These are phyloP conservation scores for Sinonovacula constricta DNA, from an alignment of 1,140 invertebrate species.

Conservation along the genomic window DNA sequence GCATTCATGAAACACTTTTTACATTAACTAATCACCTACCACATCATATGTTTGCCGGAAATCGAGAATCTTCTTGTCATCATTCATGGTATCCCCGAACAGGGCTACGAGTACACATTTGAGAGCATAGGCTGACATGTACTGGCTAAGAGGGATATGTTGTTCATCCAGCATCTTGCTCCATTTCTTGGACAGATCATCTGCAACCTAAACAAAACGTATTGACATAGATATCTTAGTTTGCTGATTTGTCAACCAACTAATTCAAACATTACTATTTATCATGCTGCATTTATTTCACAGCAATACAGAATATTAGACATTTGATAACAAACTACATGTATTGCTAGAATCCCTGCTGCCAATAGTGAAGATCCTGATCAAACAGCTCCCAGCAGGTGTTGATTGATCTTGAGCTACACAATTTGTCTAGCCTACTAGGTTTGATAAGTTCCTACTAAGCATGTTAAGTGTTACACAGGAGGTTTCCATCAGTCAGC, in stretches of 20 bases:
- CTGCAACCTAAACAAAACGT: slow-evolving; percentile 60
- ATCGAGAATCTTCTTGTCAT: slow-evolving; percentile 64
- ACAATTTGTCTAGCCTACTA: too few species aligned
- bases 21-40: slow-evolving; percentile 55
- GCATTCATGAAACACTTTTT: not conserved
- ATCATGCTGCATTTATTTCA: not conserved
- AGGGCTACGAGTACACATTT: slow-evolving; percentile 57
- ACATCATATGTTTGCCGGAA: slow-evolving; percentile 63
- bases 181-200: slow-evolving; percentile 64
- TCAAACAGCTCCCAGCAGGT: too few species aligned
- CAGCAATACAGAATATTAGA: not conserved
- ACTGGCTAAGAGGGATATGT: slow-evolving; percentile 66
- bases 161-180: slow-evolving; percentile 53
- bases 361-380: not conserved
- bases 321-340: not conserved
- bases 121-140: slow-evolving; percentile 68
- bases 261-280: not conserved
- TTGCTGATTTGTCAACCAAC: not conserved
- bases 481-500: too few species aligned
- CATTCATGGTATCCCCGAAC: slow-evolving; percentile 63
- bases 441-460: too few species aligned
- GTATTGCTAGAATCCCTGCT: not conserved
- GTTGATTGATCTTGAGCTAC: too few species aligned
- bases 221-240: not conserved
- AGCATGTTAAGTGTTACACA: too few species aligned